Conservation (phyloP, 2,113 vertebrate genomes). For the Cochlearius cochlearius region DNA sequence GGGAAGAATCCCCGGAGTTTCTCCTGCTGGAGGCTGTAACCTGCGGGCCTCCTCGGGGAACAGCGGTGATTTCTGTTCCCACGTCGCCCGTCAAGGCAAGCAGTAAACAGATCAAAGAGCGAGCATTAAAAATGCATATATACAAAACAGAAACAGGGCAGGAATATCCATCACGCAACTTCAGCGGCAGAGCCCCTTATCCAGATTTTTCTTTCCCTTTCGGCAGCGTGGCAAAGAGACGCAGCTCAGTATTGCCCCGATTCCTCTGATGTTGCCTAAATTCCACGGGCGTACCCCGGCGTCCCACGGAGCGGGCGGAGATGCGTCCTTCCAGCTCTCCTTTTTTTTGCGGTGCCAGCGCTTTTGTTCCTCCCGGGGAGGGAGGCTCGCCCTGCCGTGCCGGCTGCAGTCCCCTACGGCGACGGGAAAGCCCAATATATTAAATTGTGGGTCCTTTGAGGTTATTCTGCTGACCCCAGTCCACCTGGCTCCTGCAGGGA, state of each 20-base stretch:
- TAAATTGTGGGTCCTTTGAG: background rate
- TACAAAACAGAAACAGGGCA: background rate
- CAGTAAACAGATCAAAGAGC: background rate
- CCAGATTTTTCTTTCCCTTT: background rate
- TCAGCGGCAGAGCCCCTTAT: background rate
- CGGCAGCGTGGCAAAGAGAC: background rate
- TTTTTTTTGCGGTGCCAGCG: background rate
- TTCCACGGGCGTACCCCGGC: background rate
- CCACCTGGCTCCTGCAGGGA: background rate
- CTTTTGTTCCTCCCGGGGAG: accelerated
- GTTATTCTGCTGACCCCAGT: accelerated
- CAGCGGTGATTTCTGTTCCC: background rate
- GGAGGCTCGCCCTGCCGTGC: accelerated
- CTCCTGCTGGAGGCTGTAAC: background rate
- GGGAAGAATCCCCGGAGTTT: background rate
- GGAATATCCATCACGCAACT: background rate
- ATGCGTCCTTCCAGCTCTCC: background rate
- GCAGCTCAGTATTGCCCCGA: accelerated
- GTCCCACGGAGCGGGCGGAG: accelerated
- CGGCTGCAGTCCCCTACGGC: accelerated
- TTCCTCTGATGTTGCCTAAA: background rate
- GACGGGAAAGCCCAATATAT: background rate
- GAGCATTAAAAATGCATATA: background rate
- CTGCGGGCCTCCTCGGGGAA: accelerated
- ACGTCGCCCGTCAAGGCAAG: background rate